Evolutionary conservation across 2,113 vertebrate genomes (phyloP), one percentile per base, ranked within the genome.

Genomic region (Perca schrenkii): DNA sequence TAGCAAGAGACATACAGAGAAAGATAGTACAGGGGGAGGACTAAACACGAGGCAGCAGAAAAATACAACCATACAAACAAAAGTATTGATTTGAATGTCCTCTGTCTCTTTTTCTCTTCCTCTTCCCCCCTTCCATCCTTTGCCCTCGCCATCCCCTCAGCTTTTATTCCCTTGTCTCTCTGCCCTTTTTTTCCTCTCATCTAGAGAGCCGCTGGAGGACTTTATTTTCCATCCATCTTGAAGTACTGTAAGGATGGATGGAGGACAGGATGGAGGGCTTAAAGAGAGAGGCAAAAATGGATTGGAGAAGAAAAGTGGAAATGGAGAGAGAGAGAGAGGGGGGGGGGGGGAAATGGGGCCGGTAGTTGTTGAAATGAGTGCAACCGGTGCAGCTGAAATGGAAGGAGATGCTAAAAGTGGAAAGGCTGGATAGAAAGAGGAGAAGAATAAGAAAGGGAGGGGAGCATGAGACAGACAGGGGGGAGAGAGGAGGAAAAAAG

Each of bases 41-140:
- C 75, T 70, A 54, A 83, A 82, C 60, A 75, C 49, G 2, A 79
- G 77, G 72, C 71, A 67, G 60, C 78, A 81, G 77, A 83, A 89
- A 91, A 88, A 88, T 78, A 87, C 82, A 89, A 88, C 88, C 88
- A 89, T 81, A 91, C 82, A 89, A 90, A 89, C 83, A 91, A 74
- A 86, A 79, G 91, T 89, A 93, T 93, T 91, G 91, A 92, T 93
- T 92, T 91, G 80, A 92, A 87, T 85, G 64, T 77, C 76, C 67
- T 80, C 74, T 34, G 53, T 80, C 58, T 50, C 46, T 74, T 34
- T 75, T 73, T 76, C 54, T 77, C 34, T 69, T 36, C 61, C 52
- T 69, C 43, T 58, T 34, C 71, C 60, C 21, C 11, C 40, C 62
- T 65, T 50, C 50, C 50, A 58, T 79, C 79, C 73, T 74, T 79